Percentiles rank a stretch among this genome's conserved stretches.
phyloP scores from a whole-genome alignment of 2,797 vertebrate genomes.

The Pseudochirops corinnae region DNA sequence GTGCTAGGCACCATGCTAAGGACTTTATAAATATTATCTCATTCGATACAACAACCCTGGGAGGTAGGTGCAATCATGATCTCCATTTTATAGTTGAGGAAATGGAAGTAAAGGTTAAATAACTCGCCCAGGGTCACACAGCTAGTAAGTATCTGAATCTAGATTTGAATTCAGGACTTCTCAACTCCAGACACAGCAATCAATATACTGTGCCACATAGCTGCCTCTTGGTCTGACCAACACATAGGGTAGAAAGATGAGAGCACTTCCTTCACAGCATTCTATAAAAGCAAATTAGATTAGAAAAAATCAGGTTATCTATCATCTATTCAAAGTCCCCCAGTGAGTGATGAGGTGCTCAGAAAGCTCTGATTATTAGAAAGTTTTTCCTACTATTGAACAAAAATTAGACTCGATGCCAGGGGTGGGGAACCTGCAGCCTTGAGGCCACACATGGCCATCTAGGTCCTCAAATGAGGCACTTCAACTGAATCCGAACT shows the following conservation, averaged over 20 bases:
- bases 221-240: neutral
- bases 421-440: too few relatives aligned
- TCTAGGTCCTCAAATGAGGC: too few relatives aligned
- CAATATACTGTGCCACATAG: neutral
- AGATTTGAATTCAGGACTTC: neutral
- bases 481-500: too few relatives aligned
- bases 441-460: too few relatives aligned
- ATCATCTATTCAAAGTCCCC: neutral
- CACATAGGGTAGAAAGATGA: neutral
- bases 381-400: neutral
- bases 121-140: neutral
- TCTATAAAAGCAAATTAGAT: neutral
- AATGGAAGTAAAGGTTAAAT: neutral
- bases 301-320: neutral
- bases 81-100: neutral
- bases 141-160: neutral
- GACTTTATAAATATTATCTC: neutral
- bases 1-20: too few relatives aligned
- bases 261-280: neutral
- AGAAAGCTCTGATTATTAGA: neutral
- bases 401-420: neutral
- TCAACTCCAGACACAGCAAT: neutral
- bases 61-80: neutral
- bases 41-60: neutral
- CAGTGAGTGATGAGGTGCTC: neutral